Evolutionary conservation across 2,888 invertebrate species (phyloP), one percentile per base, ranked within the genome.

Genomic region (Suillia variegata): DNA sequence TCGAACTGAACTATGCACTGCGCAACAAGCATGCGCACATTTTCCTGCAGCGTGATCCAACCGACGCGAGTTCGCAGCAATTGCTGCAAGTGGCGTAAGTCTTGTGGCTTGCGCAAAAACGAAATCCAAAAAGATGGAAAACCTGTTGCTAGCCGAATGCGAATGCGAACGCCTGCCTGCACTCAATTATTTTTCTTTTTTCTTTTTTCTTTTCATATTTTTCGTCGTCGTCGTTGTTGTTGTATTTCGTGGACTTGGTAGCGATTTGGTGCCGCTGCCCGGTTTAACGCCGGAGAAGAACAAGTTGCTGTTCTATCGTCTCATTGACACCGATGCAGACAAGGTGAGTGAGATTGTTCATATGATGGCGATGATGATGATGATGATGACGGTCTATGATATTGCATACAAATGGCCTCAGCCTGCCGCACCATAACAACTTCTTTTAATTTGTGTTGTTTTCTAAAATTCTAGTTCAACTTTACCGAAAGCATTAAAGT

Each of bases 181-280:
- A 6, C 10, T 42, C n/a, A n/a, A n/a, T 15, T 8, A 18, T 48
- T 48, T 48, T 22, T 48, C 48, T 45, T 45, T 18, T 2, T 18
- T 52, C 1, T 22, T 21, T 31, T 17, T 34, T 42, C 2, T 8
- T 55, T 49, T 33, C 26, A 20, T 31, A 50, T 10, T 58, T 49
- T 21, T 15, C 52, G 12, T 45, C 34, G 26, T 10, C 10, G 26
- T 26, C 10, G 12, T 45, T 42, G 26, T 10, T 26, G 26, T 26
- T 26, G 26, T 10, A 26, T 6, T 26, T 26, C 26, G 26, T 10
- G 26, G 26, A n/a, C n/a, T n/a, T n/a, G n/a, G 49, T 82, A 90
- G 90, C 18, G 89, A 90, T 78, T 85, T 89, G 82, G 76, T 89
- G 33, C 88, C 89, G 1, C 80, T 91, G 51, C 89, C 89, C 1